Percentiles rank a stretch among this genome's conserved stretches.
Conservation (phyloP, 2,797 vertebrate species). For the Menidia menidia region DNA sequence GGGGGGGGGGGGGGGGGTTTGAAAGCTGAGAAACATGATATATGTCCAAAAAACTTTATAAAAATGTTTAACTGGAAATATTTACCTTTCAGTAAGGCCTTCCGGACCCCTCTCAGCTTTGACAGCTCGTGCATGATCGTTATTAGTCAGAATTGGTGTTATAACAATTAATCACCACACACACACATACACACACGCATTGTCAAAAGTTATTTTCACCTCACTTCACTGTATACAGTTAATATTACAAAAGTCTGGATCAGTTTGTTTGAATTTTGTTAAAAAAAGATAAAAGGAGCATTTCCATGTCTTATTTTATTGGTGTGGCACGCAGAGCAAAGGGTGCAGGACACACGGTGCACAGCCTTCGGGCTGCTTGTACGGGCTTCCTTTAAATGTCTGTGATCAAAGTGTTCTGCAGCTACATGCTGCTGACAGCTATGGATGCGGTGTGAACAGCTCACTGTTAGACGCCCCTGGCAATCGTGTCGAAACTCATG, state of each 20-base stretch:
- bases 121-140: slow-evolving; percentile 46
- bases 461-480: slow-evolving; percentile 21
- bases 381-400: slow-evolving; percentile 45
- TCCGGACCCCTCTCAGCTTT: slow-evolving; percentile 35
- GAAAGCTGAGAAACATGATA: slow-evolving; percentile 51
- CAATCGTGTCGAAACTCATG: slow-evolving; percentile 53
- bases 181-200: not conserved
- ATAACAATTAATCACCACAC: slow-evolving; percentile 19
- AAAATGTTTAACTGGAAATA: slow-evolving; percentile 52
- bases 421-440: slow-evolving; percentile 41
- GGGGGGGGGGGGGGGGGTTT: slow-evolving; percentile 44
- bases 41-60: slow-evolving; percentile 22
- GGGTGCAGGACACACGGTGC: not conserved
- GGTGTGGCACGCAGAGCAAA: slow-evolving; percentile 30
- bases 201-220: slow-evolving; percentile 38
- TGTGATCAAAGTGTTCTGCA: slow-evolving; percentile 57
- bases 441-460: slow-evolving; percentile 38
- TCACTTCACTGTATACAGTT: not conserved
- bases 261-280: slow-evolving; percentile 38
- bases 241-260: slow-evolving; percentile 19
- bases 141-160: slow-evolving; percentile 42
- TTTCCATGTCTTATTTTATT: slow-evolving; percentile 6
- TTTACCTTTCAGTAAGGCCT: slow-evolving; percentile 59
- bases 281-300: slow-evolving; percentile 10
- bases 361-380: slow-evolving; percentile 25